These are phyloP conservation scores for Ommatoiulus sabulosus DNA, from an alignment of 2,888 invertebrate species.

Conservation along the genomic window DNA sequence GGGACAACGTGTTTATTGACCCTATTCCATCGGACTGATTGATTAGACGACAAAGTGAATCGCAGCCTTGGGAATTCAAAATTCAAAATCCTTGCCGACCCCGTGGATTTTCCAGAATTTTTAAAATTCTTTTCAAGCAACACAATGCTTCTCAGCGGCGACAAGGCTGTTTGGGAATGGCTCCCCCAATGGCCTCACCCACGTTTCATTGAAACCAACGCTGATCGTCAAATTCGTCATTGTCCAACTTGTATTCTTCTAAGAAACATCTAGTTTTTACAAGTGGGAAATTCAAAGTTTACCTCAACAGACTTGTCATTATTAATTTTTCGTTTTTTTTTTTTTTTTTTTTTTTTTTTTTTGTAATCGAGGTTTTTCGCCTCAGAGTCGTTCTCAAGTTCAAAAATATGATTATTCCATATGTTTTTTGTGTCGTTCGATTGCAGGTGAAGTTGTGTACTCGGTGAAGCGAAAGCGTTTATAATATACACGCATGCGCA, in stretches of 20 bases:
- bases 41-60: constrained; percentile 30
- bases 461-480: no score
- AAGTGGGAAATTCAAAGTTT: not conserved
- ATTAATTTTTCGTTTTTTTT: no score
- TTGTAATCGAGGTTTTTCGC: not conserved
- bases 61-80: not conserved
- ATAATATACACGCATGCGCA: no score
- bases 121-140: not conserved
- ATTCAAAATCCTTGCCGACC: not conserved
- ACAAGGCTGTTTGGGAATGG: not conserved
- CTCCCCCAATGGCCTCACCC: constrained; percentile 25
- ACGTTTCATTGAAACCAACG: not conserved
- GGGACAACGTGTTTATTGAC: constrained; percentile 47
- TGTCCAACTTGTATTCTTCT: not conserved
- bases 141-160: not conserved
- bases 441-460: no score
- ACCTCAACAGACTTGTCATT: not conserved
- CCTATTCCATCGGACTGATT: constrained; percentile 41
- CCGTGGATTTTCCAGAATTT: constrained; percentile 27
- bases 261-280: not conserved
- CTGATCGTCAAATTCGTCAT: not conserved
- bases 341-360: not conserved
- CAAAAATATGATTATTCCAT: not conserved
- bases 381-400: not conserved
- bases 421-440: not conserved